These are phyloP conservation scores for Diaperis boleti DNA, from an alignment of 2,888 invertebrate species.

Conservation along the genomic window DNA sequence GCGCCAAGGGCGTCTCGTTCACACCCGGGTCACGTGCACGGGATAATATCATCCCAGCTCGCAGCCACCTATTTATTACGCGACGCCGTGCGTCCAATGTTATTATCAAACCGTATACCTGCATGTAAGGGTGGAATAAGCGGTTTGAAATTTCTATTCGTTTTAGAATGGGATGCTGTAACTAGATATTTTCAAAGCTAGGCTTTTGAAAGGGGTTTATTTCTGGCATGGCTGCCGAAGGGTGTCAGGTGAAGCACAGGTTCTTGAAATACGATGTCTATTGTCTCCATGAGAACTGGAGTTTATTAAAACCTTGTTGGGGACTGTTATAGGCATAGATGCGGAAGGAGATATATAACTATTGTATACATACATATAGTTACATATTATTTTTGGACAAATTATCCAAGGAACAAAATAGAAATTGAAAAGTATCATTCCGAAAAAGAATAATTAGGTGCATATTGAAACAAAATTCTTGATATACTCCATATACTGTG, in stretches of 20 bases:
- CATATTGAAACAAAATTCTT: no score
- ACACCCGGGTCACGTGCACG: constrained; percentile 55
- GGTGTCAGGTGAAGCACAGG: constrained; percentile 12
- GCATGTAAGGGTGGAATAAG: constrained; percentile 50
- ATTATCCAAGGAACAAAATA: no score
- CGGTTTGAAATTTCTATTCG: constrained; percentile 55
- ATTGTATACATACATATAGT: no score
- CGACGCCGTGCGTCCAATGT: constrained; percentile 57
- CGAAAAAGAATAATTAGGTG: no score
- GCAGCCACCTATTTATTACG: constrained; percentile 57
- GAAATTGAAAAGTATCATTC: no score
- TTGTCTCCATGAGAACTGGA: no score
- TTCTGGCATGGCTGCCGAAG: constrained; percentile 17
- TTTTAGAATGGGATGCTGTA: constrained; percentile 41
- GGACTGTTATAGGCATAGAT: no score
- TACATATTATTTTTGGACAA: no score
- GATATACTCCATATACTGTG: no score
- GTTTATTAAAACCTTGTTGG: no score
- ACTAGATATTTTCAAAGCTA: constrained; percentile 40
- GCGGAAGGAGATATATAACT: no score
- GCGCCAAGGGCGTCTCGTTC: constrained; percentile 46
- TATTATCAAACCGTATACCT: constrained; percentile 57
- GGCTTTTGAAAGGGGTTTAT: constrained; percentile 27
- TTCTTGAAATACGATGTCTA: background rate
- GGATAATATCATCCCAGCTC: constrained; percentile 56